Evolutionary conservation across 2,888 invertebrate genomes (phyloP).

Genomic region (Lepetodrilus schrolli): DNA sequence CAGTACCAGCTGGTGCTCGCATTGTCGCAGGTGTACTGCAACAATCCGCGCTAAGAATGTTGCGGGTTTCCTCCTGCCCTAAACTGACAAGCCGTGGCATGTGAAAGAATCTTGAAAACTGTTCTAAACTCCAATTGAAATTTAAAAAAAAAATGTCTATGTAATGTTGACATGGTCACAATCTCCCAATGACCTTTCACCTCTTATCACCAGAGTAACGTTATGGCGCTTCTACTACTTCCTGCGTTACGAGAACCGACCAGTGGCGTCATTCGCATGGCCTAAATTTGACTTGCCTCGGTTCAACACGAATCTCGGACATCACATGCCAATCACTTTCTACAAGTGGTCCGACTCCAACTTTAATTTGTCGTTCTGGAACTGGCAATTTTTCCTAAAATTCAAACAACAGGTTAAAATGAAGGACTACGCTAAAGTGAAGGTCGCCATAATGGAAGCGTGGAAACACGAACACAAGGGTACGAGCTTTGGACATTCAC

Average conservation of each 20-base stretch:
- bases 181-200: too few relatives aligned
- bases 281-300: background rate
- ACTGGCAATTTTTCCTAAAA: background rate
- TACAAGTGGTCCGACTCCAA: background rate
- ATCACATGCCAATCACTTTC: background rate
- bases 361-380: background rate
- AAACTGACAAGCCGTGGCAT: too few relatives aligned
- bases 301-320: background rate
- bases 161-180: too few relatives aligned
- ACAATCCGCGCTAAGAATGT: too few relatives aligned
- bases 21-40: too few relatives aligned
- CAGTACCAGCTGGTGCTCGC: too few relatives aligned
- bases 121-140: too few relatives aligned
- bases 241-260: background rate
- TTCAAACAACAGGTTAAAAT: background rate
- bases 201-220: too few relatives aligned
- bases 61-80: too few relatives aligned
- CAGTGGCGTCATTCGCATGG: background rate
- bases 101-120: too few relatives aligned
- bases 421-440: background rate
- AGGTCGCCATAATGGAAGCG: background rate
- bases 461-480: background rate
- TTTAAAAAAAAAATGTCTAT: too few relatives aligned
- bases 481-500: background rate
- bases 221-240: conserved; percentile 3